A percentile compares a stretch with the other conserved stretches of the same genome.
phyloP scores from a whole-genome alignment of 2,797 vertebrate species.

The Ptychobarbus kaznakovi region DNA sequence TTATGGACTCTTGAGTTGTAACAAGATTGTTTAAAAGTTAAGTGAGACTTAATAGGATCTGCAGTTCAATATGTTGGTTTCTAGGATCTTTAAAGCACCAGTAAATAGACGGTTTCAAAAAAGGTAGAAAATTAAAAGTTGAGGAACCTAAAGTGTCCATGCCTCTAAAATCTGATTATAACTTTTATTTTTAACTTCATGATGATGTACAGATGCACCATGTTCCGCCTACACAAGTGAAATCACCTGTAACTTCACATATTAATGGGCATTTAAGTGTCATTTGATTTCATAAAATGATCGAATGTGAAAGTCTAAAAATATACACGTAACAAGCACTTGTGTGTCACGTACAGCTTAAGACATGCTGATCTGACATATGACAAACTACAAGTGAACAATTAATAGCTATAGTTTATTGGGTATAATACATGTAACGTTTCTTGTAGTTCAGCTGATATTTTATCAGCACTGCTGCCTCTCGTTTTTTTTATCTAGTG shows the following conservation, averaged over 20 bases:
- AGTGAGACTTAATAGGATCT: neutral
- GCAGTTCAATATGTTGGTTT: neutral
- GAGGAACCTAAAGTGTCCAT: neutral
- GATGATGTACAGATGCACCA: neutral
- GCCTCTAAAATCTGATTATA: neutral
- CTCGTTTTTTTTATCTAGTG: neutral
- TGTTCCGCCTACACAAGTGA: neutral
- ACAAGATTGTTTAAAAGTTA: neutral
- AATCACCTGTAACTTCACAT: neutral
- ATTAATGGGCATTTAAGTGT: neutral
- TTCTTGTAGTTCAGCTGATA: neutral
- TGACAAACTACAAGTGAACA: neutral
- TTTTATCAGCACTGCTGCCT: neutral
- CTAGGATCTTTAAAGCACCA: neutral
- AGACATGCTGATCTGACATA: neutral
- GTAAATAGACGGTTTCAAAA: neutral
- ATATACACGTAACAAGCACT: neutral
- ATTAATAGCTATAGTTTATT: neutral
- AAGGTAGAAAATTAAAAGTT: neutral
- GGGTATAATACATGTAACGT: neutral
- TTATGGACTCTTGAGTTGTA: neutral
- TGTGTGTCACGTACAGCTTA: neutral
- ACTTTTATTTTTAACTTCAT: neutral
- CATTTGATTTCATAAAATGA: neutral
- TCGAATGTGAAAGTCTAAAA: neutral